phyloP scores from a whole-genome alignment of 2,888 invertebrate species.

The Crossocerus cetratus region DNA sequence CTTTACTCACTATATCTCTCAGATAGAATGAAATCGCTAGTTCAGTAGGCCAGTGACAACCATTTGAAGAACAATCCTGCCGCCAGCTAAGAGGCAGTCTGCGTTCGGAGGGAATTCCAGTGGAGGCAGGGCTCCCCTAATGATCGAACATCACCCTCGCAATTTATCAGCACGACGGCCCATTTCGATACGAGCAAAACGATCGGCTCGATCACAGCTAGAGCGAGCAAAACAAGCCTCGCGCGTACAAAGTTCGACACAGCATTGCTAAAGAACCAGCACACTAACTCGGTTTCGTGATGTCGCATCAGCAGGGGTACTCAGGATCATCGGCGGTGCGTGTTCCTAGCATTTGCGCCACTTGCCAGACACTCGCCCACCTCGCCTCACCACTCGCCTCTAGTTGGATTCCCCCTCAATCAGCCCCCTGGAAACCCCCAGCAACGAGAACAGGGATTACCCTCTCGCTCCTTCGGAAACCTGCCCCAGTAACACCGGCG shows the following conservation, averaged over 20 bases:
- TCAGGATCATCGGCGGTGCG: constrained; percentile 36
- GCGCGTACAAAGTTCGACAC: constrained; percentile 40
- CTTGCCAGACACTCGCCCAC: not conserved
- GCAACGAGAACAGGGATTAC: constrained; percentile 38
- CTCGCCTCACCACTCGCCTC: not conserved
- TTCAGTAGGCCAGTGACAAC: constrained; percentile 13
- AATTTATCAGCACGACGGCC: constrained; percentile 18
- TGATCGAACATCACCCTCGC: constrained; percentile 15
- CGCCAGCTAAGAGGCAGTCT: not conserved
- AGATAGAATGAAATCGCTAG: constrained; percentile 19
- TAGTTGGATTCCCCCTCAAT: constrained; percentile 2
- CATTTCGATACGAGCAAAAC: constrained; percentile 28
- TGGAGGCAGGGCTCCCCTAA: constrained; percentile 4
- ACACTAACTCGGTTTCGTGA: constrained; percentile 41
- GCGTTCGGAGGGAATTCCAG: not conserved
- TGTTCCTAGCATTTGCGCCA: constrained; percentile 7
- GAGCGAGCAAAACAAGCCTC: constrained; percentile 31
- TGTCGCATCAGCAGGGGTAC: constrained; percentile 27
- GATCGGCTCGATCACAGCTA: constrained; percentile 8
- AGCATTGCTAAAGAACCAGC: constrained; percentile 27
- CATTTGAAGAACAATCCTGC: constrained; percentile 20
- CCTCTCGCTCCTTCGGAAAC: constrained; percentile 40
- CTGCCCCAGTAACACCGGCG: constrained; percentile 38
- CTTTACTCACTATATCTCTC: constrained; percentile 16
- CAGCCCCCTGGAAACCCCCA: constrained; percentile 22